Evolutionary conservation across 2,888 invertebrate genomes (phyloP).

Genomic region (Synergus japonicus): DNA sequence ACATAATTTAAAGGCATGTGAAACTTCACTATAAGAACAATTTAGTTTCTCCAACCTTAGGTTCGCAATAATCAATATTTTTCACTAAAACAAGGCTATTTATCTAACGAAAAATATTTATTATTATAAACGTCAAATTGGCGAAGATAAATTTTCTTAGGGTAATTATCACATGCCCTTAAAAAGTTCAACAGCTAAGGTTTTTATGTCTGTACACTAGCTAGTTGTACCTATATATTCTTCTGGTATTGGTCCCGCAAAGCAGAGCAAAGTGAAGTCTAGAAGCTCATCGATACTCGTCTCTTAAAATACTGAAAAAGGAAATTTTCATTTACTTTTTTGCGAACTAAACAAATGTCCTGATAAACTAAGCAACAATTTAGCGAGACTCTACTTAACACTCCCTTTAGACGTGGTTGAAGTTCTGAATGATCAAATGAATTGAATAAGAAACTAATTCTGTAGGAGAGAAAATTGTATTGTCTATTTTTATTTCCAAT

Average conservation of each 20-base stretch:
- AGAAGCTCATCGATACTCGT: conserved; percentile 29
- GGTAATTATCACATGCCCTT: no score
- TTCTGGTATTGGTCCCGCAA: conserved; percentile 18
- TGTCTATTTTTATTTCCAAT: no score
- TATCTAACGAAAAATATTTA: no score
- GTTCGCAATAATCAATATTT: no score
- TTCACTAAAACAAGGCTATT: no score
- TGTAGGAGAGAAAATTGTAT: no score
- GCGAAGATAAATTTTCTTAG: no score
- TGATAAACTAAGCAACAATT: neutral
- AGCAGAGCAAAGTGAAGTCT: conserved; percentile 30
- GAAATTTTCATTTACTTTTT: conserved; percentile 16
- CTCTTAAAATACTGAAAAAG: conserved; percentile 35
- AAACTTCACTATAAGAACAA: no score
- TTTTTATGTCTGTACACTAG: conserved; percentile 18
- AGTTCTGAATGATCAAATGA: no score
- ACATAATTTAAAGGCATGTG: neutral
- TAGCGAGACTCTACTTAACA: neutral
- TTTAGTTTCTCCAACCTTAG: no score
- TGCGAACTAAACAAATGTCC: neutral
- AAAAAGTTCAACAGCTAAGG: neutral
- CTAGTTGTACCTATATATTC: conserved; percentile 22
- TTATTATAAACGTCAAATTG: no score
- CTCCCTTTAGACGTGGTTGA: neutral
- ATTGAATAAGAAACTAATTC: no score